Conservation (phyloP, 2,888 invertebrate species). For the Agriopis leucophaearia region DNA sequence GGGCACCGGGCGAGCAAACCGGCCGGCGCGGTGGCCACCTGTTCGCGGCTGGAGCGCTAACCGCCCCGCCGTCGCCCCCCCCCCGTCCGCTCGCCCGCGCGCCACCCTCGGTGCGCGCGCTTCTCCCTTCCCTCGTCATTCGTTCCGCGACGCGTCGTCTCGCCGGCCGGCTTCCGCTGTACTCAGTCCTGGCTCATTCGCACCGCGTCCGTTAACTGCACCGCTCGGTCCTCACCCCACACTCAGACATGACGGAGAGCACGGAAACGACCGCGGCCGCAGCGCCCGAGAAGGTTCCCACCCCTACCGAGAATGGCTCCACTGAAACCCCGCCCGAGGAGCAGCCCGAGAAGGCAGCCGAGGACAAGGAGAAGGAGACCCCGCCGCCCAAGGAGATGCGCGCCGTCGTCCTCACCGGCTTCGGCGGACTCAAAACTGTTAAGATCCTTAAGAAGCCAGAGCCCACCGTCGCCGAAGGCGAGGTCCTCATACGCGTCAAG, state of each 20-base stretch:
- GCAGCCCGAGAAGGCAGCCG: conserved; percentile 83
- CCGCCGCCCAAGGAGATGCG: conserved; percentile 93
- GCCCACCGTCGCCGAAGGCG: conserved; percentile 89
- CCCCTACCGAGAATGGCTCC: conserved; percentile 84
- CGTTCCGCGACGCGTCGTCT: conserved; percentile 83
- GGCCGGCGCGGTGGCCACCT: conserved; percentile 74
- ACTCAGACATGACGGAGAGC: conserved; percentile 81
- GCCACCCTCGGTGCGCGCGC: conserved; percentile 72
- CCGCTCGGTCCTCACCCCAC: conserved; percentile 65
- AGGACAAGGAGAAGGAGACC: conserved; percentile 84
- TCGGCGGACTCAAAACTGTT: conserved; percentile 94
- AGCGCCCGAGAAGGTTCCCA: conserved; percentile 86
- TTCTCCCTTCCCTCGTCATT: conserved; percentile 81
- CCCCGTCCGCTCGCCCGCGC: conserved; percentile 50
- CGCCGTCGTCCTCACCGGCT: conserved; percentile 93
- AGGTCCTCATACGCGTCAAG: conserved; percentile 93
- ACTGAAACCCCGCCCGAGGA: conserved; percentile 82
- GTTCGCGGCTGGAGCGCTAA: conserved; percentile 71
- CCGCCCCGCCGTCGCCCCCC: conserved; percentile 51
- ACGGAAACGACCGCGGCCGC: conserved; percentile 83
- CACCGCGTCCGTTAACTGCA: conserved; percentile 74
- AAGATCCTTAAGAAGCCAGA: conserved; percentile 94
- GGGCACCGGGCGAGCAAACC: conserved; percentile 51
- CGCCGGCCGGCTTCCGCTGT: conserved; percentile 75
- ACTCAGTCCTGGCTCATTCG: conserved; percentile 71